Base-by-base conservation (phyloP, 2,113 vertebrate genomes). In the Pomatostomus ruficeps region DNA sequence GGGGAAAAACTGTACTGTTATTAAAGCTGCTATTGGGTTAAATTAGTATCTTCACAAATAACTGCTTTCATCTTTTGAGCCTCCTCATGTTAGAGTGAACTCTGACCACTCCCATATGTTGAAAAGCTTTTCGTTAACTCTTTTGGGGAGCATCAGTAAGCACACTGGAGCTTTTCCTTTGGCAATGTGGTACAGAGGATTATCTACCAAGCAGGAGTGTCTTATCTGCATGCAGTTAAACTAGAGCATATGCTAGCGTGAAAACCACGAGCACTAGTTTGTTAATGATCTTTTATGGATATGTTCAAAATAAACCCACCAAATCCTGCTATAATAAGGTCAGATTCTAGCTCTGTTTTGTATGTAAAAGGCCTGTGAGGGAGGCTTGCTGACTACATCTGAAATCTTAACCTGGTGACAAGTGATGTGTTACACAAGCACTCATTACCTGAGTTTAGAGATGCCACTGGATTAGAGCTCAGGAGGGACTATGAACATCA, bases 1-100 rank as follows among this genome's bases (percentile, higher is more conserved):
- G 48, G 84, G 65, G 54, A 54, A 81, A 88, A 91, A 67, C 67
- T 31, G 8, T 57, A 36, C 79, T 92, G 71, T 95, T 96, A 77
- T 48, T 96, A 81, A 96, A 94, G 66, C n/a, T 70, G 26, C 49
- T 76, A 63, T 73, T 36, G 85, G 68, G 57, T 92, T 61, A 96
- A 93, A 93, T 95, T 84, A 74, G 62, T 89, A 65, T 65, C 57
- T 89, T 66, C 54, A 49, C 43, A 85, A 88, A 91, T 94, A 97
- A 82, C 77, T 85, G 59, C n/a, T 96, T 94, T 92, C 4, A 1
- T 86, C 46, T 77, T 84, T 59, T 36, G 74, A 81, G 73, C 42
- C 19, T 78, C 93, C 58, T 79, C 46, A 2, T 58, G 28, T 28
- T 93, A 36, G 21, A 65, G 12, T 4, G 7, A 66, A 75, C 29